phyloP scores from a whole-genome alignment of 2,113 vertebrate species.

The Poicephalus gulielmi region DNA sequence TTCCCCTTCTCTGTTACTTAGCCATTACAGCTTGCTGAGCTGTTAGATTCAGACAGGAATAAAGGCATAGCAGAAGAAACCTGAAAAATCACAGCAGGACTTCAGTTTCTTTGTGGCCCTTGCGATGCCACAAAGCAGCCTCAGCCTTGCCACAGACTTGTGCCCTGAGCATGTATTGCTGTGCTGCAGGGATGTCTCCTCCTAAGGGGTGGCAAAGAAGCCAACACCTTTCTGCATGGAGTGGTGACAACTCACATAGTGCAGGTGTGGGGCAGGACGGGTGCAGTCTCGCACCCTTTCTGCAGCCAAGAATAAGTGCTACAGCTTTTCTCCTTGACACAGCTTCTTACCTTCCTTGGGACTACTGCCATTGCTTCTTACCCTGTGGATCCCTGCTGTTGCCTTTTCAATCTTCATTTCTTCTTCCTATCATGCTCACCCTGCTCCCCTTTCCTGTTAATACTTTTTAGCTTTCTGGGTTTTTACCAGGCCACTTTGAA shows the following conservation, averaged over 20 bases:
- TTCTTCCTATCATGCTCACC: rapidly evolving
- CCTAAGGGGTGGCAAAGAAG: not conserved
- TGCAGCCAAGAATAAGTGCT: not conserved
- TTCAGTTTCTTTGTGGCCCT: not conserved
- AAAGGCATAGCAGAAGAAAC: not conserved
- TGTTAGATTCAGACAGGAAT: not conserved
- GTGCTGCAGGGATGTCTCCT: not conserved
- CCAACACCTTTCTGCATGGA: not conserved
- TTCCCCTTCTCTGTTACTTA: not conserved
- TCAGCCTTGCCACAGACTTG: rapidly evolving
- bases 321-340: not conserved
- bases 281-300: not conserved
- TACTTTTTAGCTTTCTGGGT: not conserved
- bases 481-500: not conserved
- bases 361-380: not conserved
- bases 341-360: not conserved
- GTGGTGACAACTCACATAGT: not conserved
- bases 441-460: not conserved
- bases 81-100: not conserved
- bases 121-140: not conserved
- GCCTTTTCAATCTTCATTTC: not conserved
- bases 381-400: not conserved
- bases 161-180: not conserved
- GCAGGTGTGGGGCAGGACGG: not conserved
- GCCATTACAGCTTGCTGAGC: not conserved